A percentile compares a stretch with the other conserved stretches of the same genome.
Evolutionary conservation across 2,113 vertebrate species (phyloP).

Genomic region (Mustela nigripes): DNA sequence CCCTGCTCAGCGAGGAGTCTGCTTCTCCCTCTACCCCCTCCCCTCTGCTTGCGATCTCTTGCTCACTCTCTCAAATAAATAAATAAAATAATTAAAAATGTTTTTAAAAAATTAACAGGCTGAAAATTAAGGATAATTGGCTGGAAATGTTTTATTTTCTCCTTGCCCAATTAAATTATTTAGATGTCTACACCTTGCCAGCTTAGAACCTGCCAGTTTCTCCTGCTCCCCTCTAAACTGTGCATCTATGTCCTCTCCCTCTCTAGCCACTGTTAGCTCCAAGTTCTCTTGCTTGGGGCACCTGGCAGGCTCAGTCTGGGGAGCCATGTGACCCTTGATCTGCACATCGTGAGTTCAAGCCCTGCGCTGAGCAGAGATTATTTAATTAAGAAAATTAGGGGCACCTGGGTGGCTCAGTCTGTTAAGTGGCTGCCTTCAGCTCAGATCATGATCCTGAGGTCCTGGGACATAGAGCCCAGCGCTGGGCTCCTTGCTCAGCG

Average conservation of each 20-base stretch:
- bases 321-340: neutral
- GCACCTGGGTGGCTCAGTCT: neutral
- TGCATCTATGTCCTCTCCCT: neutral
- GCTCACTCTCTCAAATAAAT: neutral
- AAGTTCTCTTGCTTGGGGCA: neutral
- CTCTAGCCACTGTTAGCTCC: neutral
- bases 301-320: neutral
- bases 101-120: neutral
- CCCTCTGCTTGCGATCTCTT: neutral
- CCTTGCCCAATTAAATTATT: neutral
- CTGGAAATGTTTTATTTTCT: constrained; percentile 23
- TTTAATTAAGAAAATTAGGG: neutral
- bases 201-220: neutral
- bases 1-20: neutral
- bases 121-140: neutral
- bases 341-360: neutral
- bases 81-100: neutral
- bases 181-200: neutral
- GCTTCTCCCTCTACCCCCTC: neutral
- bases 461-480: neutral
- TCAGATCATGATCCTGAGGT: neutral
- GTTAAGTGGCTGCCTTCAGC: neutral
- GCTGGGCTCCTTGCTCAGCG: neutral
- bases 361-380: neutral
- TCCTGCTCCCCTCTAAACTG: neutral